These are phyloP conservation scores for Lates calcarifer DNA, from an alignment of 2,113 vertebrate species.

Conservation along the genomic window DNA sequence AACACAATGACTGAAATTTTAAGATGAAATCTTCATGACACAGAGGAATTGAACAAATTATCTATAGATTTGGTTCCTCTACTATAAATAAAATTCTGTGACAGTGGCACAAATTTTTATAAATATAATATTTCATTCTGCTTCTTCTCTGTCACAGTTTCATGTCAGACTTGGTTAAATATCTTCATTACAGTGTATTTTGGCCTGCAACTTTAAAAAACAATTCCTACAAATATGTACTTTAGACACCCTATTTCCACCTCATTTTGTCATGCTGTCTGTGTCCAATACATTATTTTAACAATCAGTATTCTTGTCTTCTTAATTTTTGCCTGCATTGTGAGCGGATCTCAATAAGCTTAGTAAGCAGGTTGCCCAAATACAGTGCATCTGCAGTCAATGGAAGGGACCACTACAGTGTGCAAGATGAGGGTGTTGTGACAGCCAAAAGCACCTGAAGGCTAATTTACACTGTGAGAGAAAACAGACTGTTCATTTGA, in stretches of 20 bases:
- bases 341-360: too few species aligned
- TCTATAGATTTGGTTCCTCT: neutral
- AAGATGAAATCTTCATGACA: conserved; percentile 2
- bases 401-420: too few species aligned
- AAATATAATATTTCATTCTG: too few species aligned
- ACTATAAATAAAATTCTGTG: neutral
- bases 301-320: neutral
- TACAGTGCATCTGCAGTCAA: neutral
- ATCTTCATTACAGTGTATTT: neutral
- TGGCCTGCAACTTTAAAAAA: neutral
- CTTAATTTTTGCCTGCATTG: neutral
- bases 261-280: neutral
- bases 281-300: neutral
- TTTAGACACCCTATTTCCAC: neutral
- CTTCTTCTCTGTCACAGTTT: neutral
- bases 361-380: too few species aligned
- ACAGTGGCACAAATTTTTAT: neutral
- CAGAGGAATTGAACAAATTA: neutral
- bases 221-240: too few species aligned
- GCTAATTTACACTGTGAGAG: neutral
- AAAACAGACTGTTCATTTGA: neutral
- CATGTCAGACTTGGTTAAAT: neutral
- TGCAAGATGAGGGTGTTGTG: neutral
- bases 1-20: conserved; percentile 23
- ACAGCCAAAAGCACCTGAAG: neutral